These are phyloP conservation scores for Silurus glanis DNA, from an alignment of 2,113 vertebrate species.

Conservation along the genomic window DNA sequence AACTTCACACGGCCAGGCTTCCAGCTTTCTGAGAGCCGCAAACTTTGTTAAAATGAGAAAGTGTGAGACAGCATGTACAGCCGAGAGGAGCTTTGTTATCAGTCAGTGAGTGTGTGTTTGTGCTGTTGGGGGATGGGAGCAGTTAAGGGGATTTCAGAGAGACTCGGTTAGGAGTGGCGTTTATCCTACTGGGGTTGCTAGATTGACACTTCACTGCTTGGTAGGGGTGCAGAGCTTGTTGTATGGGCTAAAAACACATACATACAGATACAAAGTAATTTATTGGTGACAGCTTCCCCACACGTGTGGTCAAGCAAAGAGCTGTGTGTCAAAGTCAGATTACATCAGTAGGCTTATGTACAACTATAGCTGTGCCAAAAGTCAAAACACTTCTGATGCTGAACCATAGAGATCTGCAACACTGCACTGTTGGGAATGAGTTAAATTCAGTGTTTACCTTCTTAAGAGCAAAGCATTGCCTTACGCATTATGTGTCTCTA, in stretches of 20 bases:
- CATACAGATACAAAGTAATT: neutral
- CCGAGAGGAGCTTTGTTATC: neutral
- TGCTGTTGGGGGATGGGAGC: neutral
- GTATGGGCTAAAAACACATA: neutral
- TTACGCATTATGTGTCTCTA: neutral
- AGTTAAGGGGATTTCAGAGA: neutral
- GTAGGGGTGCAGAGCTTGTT: constrained; percentile 17
- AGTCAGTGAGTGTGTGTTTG: neutral
- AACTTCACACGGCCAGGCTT: neutral
- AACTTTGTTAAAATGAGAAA: constrained; percentile 40
- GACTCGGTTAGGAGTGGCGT: constrained; percentile 23
- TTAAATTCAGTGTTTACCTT: neutral
- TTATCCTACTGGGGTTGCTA: constrained; percentile 32
- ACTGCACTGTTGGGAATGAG: neutral
- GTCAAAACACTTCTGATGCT: constrained; percentile 8
- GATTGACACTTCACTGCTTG: constrained; percentile 44
- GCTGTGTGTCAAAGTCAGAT: constrained; percentile 34
- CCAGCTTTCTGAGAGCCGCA: neutral
- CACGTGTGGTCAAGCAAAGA: constrained; percentile 32
- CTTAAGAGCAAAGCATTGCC: neutral
- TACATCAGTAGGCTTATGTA: constrained; percentile 23
- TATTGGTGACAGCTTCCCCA: constrained; percentile 14
- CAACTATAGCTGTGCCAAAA: constrained; percentile 3
- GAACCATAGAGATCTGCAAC: neutral
- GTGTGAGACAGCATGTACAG: constrained; percentile 17